phyloP scores from a whole-genome alignment of 30 jellyfish, hydroid and myxozoan species.

The Turritopsis dohrnii region DNA sequence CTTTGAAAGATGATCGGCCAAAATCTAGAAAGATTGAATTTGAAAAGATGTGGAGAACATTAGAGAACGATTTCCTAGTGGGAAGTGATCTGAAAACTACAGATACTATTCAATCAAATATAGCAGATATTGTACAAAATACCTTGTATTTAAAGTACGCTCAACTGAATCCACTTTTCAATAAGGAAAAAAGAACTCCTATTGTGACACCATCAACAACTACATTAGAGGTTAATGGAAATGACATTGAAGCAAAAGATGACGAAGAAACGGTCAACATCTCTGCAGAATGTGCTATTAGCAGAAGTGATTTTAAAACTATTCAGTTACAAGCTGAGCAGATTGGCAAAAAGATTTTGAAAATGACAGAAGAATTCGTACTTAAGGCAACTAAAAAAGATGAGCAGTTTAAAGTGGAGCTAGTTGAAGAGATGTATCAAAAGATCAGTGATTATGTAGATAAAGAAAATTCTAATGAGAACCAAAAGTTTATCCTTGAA shows the following conservation, averaged over 20 bases:
- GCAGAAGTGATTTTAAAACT: too few relatives aligned
- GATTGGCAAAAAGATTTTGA: background rate
- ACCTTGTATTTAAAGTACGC: background rate
- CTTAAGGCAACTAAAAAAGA: background rate
- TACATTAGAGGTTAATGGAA: background rate
- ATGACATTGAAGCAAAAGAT: background rate
- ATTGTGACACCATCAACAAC: background rate
- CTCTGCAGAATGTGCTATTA: too few relatives aligned
- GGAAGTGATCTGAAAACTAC: too few relatives aligned
- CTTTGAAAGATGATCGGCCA: background rate
- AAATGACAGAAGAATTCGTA: background rate
- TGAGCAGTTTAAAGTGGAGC: background rate
- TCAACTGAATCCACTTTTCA: background rate
- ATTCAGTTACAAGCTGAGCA: background rate
- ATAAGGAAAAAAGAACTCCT: background rate
- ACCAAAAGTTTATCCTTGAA: background rate
- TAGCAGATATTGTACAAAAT: background rate
- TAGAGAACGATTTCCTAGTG: background rate
- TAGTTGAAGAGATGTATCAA: background rate
- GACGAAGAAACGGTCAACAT: too few relatives aligned
- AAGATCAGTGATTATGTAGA: background rate
- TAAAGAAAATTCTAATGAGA: background rate
- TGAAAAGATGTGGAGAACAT: background rate
- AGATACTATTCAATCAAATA: background rate
- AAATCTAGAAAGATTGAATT: background rate